Percentiles rank a stretch among this genome's conserved stretches.
phyloP scores from a whole-genome alignment of 2,888 invertebrate genomes.

The Lordiphosa fenestrarum region DNA sequence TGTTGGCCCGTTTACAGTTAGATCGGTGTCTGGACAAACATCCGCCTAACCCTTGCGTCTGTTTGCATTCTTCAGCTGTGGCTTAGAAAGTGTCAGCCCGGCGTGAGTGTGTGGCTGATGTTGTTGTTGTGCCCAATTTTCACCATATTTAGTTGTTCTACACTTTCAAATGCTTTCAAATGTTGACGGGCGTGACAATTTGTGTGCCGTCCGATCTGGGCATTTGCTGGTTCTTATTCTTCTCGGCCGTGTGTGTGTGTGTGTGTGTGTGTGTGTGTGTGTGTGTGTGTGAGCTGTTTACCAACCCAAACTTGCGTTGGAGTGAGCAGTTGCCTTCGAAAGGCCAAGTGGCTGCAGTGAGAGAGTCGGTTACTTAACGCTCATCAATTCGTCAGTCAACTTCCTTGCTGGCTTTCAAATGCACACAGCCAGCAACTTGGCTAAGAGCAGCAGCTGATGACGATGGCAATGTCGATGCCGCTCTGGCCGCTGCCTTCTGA shows the following conservation, averaged over 20 bases:
- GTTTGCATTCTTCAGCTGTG: constrained; percentile 62
- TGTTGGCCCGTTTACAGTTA: constrained; percentile 65
- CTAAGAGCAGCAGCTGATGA: constrained; percentile 68
- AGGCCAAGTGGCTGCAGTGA: constrained; percentile 42
- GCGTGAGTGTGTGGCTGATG: constrained; percentile 19
- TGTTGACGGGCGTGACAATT: constrained; percentile 67
- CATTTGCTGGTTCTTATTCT: constrained; percentile 28
- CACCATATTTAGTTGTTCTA: constrained; percentile 75
- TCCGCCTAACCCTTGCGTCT: constrained; percentile 48
- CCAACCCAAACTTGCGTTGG: constrained; percentile 45
- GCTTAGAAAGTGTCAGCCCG: constrained; percentile 72
- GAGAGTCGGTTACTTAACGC: constrained; percentile 32
- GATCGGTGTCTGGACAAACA: constrained; percentile 51
- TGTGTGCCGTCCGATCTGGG: constrained; percentile 16
- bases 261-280: constrained; percentile 18
- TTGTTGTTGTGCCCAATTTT: constrained; percentile 64
- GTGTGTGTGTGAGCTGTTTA: constrained; percentile 47
- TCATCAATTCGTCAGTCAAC: constrained; percentile 59
- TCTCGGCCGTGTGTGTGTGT: constrained; percentile 48
- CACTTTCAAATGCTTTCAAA: constrained; percentile 12
- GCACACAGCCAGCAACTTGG: constrained; percentile 60
- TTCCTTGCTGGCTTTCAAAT: constrained; percentile 69
- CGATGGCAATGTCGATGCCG: constrained; percentile 14
- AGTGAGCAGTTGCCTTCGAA: constrained; percentile 43
- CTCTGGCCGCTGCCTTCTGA: constrained; percentile 45